phyloP scores from a whole-genome alignment of 1,140 invertebrate genomes.

The Rhopalosiphum maidis region DNA sequence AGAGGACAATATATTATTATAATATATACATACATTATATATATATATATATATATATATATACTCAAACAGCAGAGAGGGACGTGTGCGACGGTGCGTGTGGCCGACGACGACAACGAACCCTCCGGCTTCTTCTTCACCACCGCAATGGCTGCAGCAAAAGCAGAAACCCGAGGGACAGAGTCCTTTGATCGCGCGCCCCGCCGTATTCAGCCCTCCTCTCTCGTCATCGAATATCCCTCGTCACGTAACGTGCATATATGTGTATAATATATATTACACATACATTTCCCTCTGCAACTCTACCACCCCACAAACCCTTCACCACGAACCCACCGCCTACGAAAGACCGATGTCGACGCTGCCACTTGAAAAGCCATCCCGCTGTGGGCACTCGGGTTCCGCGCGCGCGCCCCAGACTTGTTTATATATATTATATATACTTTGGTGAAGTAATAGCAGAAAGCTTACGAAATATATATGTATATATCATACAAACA shows the following conservation, averaged over 20 bases:
- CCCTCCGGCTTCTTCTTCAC: conserved; percentile 20
- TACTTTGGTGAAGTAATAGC: not conserved
- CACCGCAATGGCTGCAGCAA: conserved; percentile 28
- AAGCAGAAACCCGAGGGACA: conserved; percentile 41
- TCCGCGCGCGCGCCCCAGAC: not conserved
- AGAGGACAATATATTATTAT: conserved; percentile 39
- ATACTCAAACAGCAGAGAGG: not conserved
- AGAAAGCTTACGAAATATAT: not conserved
- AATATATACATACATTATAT: conserved; percentile 26
- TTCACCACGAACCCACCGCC: not conserved
- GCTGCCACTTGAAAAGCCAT: conserved; percentile 52
- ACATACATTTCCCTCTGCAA: not conserved
- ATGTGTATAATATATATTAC: not conserved
- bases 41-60: conserved; percentile 34
- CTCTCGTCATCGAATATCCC: not conserved
- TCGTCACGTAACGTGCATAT: not conserved
- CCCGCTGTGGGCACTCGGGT: conserved; percentile 26
- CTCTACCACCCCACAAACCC: not conserved
- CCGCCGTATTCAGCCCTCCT: not conserved
- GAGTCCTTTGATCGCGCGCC: conserved; percentile 49
- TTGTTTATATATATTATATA: not conserved
- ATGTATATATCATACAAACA: not conserved
- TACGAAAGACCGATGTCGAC: conserved; percentile 7
- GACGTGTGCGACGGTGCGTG: conserved; percentile 37
- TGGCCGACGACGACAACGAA: conserved; percentile 38